Evolutionary conservation across 2,888 invertebrate genomes (phyloP).

Genomic region (Eumerus sabulonum): DNA sequence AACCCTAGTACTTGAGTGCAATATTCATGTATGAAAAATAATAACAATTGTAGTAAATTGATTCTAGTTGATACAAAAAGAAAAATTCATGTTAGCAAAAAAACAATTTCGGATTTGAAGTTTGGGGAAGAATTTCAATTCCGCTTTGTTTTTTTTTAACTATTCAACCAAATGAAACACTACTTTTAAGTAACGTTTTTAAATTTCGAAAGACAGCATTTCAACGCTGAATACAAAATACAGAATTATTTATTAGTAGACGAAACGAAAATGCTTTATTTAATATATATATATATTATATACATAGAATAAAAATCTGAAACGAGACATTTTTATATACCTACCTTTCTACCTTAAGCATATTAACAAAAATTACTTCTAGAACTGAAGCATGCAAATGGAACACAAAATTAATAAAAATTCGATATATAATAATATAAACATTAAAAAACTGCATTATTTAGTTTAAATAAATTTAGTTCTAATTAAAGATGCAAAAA

Average conservation of each 20-base stretch:
- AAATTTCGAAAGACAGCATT: constrained; percentile 61
- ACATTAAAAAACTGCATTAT: constrained; percentile 15
- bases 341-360: constrained; percentile 67
- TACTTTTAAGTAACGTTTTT: constrained; percentile 17
- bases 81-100: constrained; percentile 70
- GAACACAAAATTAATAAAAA: constrained; percentile 33
- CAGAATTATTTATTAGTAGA: constrained; percentile 25
- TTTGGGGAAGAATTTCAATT: constrained; percentile 79
- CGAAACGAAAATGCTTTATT: constrained; percentile 73
- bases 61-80: constrained; percentile 34
- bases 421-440: constrained; percentile 3
- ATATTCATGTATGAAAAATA: constrained; percentile 51
- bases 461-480: constrained; percentile 43
- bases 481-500: constrained; percentile 53
- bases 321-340: constrained; percentile 59
- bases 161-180: constrained; percentile 5
- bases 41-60: constrained; percentile 71
- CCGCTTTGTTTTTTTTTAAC: constrained; percentile 74
- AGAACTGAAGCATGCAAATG: constrained; percentile 64
- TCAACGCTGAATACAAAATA: constrained; percentile 50
- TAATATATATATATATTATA: constrained; percentile 72
- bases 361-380: constrained; percentile 53
- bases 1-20: constrained; percentile 59
- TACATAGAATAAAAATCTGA: constrained; percentile 68
- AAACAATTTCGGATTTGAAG: constrained; percentile 77